These are phyloP conservation scores for Cancer borealis DNA, from an alignment of 2,888 invertebrate genomes.

Conservation along the genomic window DNA sequence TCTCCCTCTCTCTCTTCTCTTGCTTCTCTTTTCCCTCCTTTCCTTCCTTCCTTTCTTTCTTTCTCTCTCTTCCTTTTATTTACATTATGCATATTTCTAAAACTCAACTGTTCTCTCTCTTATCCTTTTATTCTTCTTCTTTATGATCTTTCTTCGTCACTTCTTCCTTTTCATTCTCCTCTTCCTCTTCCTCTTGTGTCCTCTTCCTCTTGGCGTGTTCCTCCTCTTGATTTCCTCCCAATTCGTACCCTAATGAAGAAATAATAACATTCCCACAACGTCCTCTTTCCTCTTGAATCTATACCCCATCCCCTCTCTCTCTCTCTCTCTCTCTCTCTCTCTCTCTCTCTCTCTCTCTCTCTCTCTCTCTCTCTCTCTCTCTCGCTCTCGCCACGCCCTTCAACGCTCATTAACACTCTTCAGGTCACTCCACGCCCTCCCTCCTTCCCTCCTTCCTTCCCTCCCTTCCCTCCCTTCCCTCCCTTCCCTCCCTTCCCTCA, in stretches of 20 bases:
- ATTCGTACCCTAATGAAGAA: background rate
- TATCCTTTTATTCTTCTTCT: background rate
- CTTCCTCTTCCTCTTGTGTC: background rate
- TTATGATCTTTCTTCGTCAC: background rate
- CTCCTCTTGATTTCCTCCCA: background rate
- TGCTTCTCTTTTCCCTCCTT: background rate
- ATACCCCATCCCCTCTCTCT: background rate
- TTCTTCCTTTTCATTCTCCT: background rate
- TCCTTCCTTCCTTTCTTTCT: background rate
- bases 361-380: background rate
- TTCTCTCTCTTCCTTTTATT: background rate
- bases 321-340: constrained; percentile 25
- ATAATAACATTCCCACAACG: background rate
- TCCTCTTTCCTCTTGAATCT: background rate
- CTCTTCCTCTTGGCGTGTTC: background rate
- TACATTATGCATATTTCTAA: background rate
- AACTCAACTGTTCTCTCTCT: background rate
- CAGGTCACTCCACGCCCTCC: background rate
- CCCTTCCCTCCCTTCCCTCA: background rate
- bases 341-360: background rate
- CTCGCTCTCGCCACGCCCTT: background rate
- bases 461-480: background rate
- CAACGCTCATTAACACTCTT: background rate
- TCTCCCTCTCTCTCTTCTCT: background rate
- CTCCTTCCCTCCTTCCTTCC: background rate